Conservation (phyloP, 2,113 vertebrate species). For the Anser brachyrhynchus region DNA sequence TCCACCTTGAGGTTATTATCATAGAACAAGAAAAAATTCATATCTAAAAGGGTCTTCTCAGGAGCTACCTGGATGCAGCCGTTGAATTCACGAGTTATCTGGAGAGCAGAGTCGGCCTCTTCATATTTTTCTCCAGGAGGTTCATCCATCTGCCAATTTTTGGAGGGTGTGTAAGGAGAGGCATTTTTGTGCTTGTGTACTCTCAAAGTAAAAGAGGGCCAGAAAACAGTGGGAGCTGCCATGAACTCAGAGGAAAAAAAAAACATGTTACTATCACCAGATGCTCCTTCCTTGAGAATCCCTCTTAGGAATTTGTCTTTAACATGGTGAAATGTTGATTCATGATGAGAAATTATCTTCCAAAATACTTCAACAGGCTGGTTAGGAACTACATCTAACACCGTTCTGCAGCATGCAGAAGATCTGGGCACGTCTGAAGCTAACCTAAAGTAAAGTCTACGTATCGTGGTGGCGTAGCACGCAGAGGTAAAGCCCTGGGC, state of each 20-base stretch:
- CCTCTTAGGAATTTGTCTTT: neutral
- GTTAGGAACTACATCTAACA: neutral
- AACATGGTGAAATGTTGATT: neutral
- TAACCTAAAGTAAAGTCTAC: neutral
- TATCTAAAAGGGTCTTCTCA: neutral
- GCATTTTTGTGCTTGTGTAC: neutral
- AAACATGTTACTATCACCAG: neutral
- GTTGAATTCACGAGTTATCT: neutral
- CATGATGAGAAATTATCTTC: neutral
- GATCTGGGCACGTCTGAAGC: neutral
- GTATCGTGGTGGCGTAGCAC: fast-evolving
- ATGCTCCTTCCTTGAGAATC: neutral
- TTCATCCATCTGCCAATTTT: neutral
- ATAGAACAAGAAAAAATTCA: neutral
- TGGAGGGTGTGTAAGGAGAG: slow-evolving; percentile 39
- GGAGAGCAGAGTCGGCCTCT: neutral
- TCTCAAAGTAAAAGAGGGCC: neutral
- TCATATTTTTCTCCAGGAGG: neutral
- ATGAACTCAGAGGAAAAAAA: neutral
- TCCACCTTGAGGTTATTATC: fast-evolving
- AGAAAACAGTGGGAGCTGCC: slow-evolving; percentile 11
- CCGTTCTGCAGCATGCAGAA: neutral
- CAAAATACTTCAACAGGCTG: neutral
- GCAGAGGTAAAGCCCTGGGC: neutral
- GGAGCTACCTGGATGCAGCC: neutral